phyloP scores from a whole-genome alignment of 2,888 invertebrate species.

The Rhynchonema sp. region DNA sequence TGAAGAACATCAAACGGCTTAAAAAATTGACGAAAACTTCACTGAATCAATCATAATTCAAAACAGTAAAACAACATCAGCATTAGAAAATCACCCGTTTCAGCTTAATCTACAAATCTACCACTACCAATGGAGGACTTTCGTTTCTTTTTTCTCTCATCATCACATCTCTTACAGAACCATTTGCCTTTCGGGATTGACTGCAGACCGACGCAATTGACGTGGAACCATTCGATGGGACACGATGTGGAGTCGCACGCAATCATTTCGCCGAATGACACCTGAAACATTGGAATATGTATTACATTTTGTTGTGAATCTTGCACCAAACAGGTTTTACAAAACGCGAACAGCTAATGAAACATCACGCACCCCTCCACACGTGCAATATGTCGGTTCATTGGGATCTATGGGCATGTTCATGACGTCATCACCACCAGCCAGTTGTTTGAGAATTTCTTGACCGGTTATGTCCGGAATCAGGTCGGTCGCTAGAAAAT shows the following conservation, averaged over 20 bases:
- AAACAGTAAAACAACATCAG: background rate
- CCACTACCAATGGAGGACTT: background rate
- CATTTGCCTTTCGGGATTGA: conserved; percentile 36
- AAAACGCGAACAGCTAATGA: background rate
- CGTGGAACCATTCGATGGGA: conserved; percentile 39
- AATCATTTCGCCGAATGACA: conserved; percentile 88
- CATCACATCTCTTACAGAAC: conserved; percentile 34
- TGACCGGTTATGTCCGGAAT: background rate
- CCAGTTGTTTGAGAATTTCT: conserved; percentile 4
- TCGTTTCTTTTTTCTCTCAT: conserved; percentile 33
- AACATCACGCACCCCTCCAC: conserved; percentile 50
- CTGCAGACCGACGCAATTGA: conserved; percentile 34
- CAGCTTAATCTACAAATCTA: background rate
- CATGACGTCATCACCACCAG: conserved; percentile 39
- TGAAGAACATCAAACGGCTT: no score
- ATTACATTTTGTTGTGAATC: no score
- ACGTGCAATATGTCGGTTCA: conserved; percentile 86
- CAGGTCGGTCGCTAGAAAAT: background rate
- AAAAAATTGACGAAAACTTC: no score
- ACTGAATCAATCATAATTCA: no score
- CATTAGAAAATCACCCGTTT: background rate
- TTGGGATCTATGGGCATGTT: conserved; percentile 63
- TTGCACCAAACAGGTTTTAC: no score
- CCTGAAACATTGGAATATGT: no score
- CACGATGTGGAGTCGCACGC: conserved; percentile 67